Conservation (phyloP, 1,140 invertebrate species). For the Camponotus pennsylvanicus region DNA sequence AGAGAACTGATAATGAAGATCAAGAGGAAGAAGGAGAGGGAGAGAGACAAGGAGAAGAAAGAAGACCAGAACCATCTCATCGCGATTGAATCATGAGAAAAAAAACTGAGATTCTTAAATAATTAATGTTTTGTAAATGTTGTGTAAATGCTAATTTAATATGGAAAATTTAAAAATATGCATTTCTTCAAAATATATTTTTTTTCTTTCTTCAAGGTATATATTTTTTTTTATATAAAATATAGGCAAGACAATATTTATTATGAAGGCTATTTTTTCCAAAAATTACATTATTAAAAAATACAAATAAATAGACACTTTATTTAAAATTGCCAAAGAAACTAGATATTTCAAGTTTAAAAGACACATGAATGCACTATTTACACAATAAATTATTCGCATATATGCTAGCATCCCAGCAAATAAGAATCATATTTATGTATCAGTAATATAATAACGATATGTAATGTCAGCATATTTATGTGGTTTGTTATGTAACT, state of each 20-base stretch:
- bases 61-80: constrained; percentile 44
- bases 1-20: constrained; percentile 78
- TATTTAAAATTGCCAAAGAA: background rate
- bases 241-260: background rate
- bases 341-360: background rate
- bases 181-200: background rate
- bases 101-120: background rate
- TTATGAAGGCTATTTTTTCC: background rate
- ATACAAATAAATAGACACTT: background rate
- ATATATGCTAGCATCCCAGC: background rate
- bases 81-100: constrained; percentile 46
- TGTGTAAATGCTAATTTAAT: background rate
- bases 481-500: too few relatives aligned
- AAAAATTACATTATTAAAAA: background rate
- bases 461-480: too few relatives aligned
- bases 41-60: constrained; percentile 63
- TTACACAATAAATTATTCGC: background rate
- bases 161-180: background rate
- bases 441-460: too few relatives aligned
- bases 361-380: background rate
- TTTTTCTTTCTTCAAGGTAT: background rate
- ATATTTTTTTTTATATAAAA: background rate
- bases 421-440: too few relatives aligned
- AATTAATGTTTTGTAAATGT: background rate
- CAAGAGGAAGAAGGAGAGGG: constrained; percentile 77